Percentiles rank a stretch among this genome's conserved stretches.
Evolutionary conservation across 2,888 invertebrate genomes (phyloP).

Genomic region (Andrena bucephala): DNA sequence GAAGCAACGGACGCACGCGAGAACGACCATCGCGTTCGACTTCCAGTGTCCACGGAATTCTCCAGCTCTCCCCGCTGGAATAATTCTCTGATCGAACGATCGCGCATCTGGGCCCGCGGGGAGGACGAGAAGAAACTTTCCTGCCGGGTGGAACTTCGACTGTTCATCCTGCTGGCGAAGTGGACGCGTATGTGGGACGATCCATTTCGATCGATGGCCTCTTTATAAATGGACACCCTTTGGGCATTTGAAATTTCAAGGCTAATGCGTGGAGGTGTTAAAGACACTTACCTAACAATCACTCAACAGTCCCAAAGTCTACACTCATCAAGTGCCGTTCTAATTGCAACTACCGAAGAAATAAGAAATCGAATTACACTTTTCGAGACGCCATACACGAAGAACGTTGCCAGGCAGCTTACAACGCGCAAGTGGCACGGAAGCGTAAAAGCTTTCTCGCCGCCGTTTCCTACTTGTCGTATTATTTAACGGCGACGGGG

Average conservation of each 20-base stretch:
- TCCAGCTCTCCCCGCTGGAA: neutral
- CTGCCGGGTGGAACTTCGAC: neutral
- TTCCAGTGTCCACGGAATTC: constrained; percentile 15
- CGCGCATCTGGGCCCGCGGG: neutral
- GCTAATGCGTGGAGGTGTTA: neutral
- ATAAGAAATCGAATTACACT: too few species aligned
- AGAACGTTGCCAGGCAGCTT: too few species aligned
- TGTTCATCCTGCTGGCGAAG: neutral
- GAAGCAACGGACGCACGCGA: constrained; percentile 68
- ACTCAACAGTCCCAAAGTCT: neutral
- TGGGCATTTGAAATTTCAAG: neutral
- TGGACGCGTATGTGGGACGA: neutral
- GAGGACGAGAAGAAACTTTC: neutral
- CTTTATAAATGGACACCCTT: too few species aligned
- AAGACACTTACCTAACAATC: neutral
- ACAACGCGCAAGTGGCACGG: neutral
- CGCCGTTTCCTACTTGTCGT: neutral
- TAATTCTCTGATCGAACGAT: constrained; percentile 21
- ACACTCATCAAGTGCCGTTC: too few species aligned
- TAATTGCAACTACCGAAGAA: too few species aligned
- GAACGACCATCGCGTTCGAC: constrained; percentile 47
- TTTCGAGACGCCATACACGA: too few species aligned
- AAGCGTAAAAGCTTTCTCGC: neutral
- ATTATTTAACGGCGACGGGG: constrained; percentile 52
- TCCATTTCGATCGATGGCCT: neutral